Percentiles rank a stretch among this genome's conserved stretches.
phyloP scores from a whole-genome alignment of 2,797 vertebrate species.

The Fundulus diaphanus region DNA sequence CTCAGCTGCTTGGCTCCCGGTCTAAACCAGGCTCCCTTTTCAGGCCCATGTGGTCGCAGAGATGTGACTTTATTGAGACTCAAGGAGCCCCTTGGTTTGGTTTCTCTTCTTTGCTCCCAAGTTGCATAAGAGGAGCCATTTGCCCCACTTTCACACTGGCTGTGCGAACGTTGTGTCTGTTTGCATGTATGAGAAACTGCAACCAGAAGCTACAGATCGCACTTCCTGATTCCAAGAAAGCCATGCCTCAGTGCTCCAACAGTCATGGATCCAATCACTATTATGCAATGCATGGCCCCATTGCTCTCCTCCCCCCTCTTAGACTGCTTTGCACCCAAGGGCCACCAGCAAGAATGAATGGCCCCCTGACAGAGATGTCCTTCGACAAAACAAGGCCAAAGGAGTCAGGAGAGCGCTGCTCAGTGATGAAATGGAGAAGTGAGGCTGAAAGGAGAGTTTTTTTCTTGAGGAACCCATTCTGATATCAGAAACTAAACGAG shows the following conservation, averaged over 20 bases:
- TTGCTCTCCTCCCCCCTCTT: conserved; percentile 21
- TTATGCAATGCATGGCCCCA: background rate
- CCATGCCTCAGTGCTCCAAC: background rate
- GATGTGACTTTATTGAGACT: conserved; percentile 56
- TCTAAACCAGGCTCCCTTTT: conserved; percentile 61
- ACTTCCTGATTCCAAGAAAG: conserved; percentile 63
- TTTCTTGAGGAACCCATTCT: conserved; percentile 72
- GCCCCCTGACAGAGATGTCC: conserved; percentile 46
- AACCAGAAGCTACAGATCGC: conserved; percentile 35
- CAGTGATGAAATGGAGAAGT: conserved; percentile 72
- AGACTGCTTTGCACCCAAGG: conserved; percentile 39
- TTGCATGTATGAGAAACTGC: conserved; percentile 44
- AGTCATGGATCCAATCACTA: background rate
- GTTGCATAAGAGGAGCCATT: conserved; percentile 71
- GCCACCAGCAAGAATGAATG: conserved; percentile 43
- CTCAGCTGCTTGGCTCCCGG: conserved; percentile 38
- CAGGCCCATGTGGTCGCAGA: conserved; percentile 58
- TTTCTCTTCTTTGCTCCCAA: conserved; percentile 39
- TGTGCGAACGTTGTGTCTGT: conserved; percentile 40
- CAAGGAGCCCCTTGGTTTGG: conserved; percentile 48
- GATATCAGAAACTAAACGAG: conserved; percentile 52
- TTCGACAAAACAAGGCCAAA: conserved; percentile 52
- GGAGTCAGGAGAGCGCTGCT: conserved; percentile 38
- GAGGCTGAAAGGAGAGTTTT: conserved; percentile 49
- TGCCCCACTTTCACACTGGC: conserved; percentile 58